phyloP scores from a whole-genome alignment of 2,888 invertebrate species.

The Trissolcus japonicus region DNA sequence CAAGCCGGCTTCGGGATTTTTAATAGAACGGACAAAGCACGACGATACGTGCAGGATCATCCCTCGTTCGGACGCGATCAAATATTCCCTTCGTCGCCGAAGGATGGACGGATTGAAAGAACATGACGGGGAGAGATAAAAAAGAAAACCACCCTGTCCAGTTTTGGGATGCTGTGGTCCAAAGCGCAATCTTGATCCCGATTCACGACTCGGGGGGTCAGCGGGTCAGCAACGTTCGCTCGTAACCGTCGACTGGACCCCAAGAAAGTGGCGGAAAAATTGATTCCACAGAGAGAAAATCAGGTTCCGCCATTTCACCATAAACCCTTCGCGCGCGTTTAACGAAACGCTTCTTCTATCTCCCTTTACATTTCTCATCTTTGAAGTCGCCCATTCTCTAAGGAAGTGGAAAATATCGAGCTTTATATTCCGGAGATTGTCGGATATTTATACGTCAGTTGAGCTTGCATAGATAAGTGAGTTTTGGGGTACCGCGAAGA shows the following conservation, averaged over 20 bases:
- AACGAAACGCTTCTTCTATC: neutral
- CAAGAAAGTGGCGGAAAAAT: conserved; percentile 34
- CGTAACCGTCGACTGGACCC: conserved; percentile 44
- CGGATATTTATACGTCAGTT: conserved; percentile 27
- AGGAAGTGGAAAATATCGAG: conserved; percentile 13
- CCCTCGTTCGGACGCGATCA: conserved; percentile 57
- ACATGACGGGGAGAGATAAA: conserved; percentile 7
- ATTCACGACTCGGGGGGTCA: conserved; percentile 38
- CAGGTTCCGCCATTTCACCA: conserved; percentile 25
- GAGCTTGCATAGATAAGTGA: conserved; percentile 13
- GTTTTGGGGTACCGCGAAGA: conserved; percentile 8
- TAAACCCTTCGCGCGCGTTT: conserved; percentile 23
- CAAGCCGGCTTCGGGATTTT: conserved; percentile 20
- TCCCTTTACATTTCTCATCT: neutral
- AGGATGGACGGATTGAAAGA: conserved; percentile 16
- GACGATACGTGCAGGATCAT: conserved; percentile 58
- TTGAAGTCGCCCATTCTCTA: conserved; percentile 1
- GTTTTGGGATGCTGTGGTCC: conserved; percentile 70
- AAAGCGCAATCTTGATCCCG: conserved; percentile 64
- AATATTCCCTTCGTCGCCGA: conserved; percentile 54
- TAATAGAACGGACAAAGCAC: conserved; percentile 28
- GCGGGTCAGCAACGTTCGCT: conserved; percentile 57
- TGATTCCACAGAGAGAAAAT: conserved; percentile 37
- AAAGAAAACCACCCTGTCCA: conserved; percentile 64
- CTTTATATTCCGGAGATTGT: conserved; percentile 24